Evolutionary conservation across 2,113 vertebrate genomes (phyloP), one percentile per base, ranked within the genome.

Genomic region (Labeo catla): DNA sequence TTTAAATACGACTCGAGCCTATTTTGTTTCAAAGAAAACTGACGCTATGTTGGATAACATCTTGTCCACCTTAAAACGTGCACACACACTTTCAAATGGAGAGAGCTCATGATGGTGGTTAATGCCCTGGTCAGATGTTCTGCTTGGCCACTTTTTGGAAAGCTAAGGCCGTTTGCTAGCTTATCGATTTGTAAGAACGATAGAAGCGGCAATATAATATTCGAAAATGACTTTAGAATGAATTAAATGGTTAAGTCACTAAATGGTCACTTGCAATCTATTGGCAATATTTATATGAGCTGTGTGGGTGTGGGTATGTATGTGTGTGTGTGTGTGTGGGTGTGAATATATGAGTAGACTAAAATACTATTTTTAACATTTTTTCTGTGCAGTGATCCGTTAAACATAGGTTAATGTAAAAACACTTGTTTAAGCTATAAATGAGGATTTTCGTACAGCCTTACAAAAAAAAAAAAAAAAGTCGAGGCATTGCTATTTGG

Each of bases 61-160:
- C 45, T 16, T 47, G 50, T 86, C 74, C 84, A 79, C 76, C 84
- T 79, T 79, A 79, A 79, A 85, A 79, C 45, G 21, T 63, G 43
- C n/a, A 19, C 52, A 19, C 54, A 9, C 12, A 21, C 16, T 43
- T 57, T 61, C 39, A 54, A 49, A 81, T 45, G 19, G 19, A 79
- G 65, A 28, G 49, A 61, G 52, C 43, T 43, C 49, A 28, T 59
- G 23, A 36, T 72, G 12, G 36, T 65, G 47, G 28, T 47, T 65
- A 63, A 57, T 80, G 76, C 36, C 68, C 49, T 59, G 76, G 61
- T 72, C n/a, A 4, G 84, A 47, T 80, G 59, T 65, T 49, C 59
- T 81, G 79, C 43, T 65, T 81, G 84, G 50, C 23, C 54, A 21
- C 66, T 34, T 39, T 43, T 81, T 63, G 59, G 59, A 66, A 81